Percentiles rank a stretch among this genome's conserved stretches.
phyloP scores from a whole-genome alignment of 2,888 invertebrate genomes.

The Drosophila stalkeri region DNA sequence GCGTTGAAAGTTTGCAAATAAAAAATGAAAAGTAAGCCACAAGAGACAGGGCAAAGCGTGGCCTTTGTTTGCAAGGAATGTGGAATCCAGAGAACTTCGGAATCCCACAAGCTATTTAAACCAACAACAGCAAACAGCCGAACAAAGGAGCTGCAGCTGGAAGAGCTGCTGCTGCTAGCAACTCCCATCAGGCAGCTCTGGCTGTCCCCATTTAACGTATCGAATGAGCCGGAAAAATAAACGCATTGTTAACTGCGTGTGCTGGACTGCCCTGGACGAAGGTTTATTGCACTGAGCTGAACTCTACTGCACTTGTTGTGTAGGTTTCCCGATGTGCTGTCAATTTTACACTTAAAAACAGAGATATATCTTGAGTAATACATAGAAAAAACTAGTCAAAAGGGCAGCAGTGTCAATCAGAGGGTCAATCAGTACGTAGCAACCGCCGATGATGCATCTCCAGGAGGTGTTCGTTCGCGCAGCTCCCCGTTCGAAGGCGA shows the following conservation, averaged over 20 bases:
- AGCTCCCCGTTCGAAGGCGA: conserved; percentile 54
- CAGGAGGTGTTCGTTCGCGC: conserved; percentile 53
- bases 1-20: conserved; percentile 37
- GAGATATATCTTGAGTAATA: conserved; percentile 13
- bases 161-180: neutral
- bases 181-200: conserved; percentile 10
- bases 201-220: conserved; percentile 35
- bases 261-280: conserved; percentile 14
- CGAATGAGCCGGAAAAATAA: conserved; percentile 35
- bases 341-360: conserved; percentile 28
- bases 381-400: conserved; percentile 24
- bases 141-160: conserved; percentile 22
- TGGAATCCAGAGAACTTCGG: conserved; percentile 26
- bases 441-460: conserved; percentile 53
- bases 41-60: conserved; percentile 39
- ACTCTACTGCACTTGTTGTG: conserved; percentile 28
- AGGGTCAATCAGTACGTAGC: conserved; percentile 31
- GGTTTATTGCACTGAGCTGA: conserved; percentile 39
- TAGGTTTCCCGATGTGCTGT: conserved; percentile 24
- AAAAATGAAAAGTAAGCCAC: conserved; percentile 69
- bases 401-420: conserved; percentile 23
- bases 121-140: neutral
- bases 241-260: conserved; percentile 31
- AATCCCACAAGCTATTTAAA: conserved; percentile 32
- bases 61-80: conserved; percentile 57